Evolutionary conservation across 2,888 invertebrate genomes (phyloP).

Genomic region (Chymomyza fuscimana): DNA sequence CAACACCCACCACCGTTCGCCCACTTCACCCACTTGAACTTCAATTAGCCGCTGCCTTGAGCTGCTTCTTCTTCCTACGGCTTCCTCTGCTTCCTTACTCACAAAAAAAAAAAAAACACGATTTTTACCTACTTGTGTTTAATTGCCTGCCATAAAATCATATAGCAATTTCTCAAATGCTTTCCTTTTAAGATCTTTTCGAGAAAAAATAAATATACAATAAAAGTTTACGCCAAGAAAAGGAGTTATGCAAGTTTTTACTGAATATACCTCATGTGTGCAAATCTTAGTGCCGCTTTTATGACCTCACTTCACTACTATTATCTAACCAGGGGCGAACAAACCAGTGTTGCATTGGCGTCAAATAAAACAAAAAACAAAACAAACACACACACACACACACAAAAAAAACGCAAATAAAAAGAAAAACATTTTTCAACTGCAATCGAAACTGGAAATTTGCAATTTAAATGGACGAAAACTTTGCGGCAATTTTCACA

Average conservation of each 20-base stretch:
- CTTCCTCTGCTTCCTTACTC: too few relatives aligned
- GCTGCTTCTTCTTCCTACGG: background rate
- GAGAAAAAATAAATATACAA: background rate
- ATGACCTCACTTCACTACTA: slow-evolving; percentile 48
- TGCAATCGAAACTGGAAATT: slow-evolving; percentile 68
- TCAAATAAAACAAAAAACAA: slow-evolving; percentile 4
- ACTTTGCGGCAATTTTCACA: slow-evolving; percentile 59
- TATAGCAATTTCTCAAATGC: slow-evolving; percentile 34
- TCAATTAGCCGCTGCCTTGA: slow-evolving; percentile 38
- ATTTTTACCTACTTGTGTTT: slow-evolving; percentile 29
- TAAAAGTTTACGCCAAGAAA: background rate
- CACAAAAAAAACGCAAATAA: slow-evolving; percentile 25
- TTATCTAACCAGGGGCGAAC: slow-evolving; percentile 50
- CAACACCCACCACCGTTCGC: too few relatives aligned
- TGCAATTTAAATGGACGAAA: slow-evolving; percentile 68
- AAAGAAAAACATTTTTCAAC: slow-evolving; percentile 45
- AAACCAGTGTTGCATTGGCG: slow-evolving; percentile 22
- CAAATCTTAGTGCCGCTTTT: slow-evolving; percentile 39
- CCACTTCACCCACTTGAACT: slow-evolving; percentile 22
- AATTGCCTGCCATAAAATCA: slow-evolving; percentile 45
- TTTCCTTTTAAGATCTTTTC: slow-evolving; percentile 29
- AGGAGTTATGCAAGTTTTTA: slow-evolving; percentile 1
- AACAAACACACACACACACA: background rate
- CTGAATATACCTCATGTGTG: slow-evolving; percentile 4
- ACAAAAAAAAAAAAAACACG: background rate